Percentiles rank a stretch among this genome's conserved stretches.
Conservation (phyloP, 2,797 vertebrate genomes). For the Philypnodon macrostomus region DNA sequence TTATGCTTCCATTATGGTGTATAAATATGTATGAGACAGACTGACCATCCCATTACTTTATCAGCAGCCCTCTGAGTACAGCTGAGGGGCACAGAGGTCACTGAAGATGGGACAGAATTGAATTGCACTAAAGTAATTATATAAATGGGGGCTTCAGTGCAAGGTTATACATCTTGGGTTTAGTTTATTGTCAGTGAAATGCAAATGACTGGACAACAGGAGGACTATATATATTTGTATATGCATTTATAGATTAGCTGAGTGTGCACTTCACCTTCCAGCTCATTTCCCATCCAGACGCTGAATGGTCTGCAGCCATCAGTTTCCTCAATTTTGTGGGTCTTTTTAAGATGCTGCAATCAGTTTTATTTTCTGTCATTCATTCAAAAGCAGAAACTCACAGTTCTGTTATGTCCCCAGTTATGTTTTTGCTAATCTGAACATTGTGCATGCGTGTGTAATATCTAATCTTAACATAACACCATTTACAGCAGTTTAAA, state of each 20-base stretch:
- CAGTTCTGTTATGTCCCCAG: too few species aligned
- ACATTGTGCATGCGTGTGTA: too few species aligned
- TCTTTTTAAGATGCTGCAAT: conserved; percentile 40
- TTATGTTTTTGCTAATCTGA: too few species aligned
- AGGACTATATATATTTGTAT: not conserved
- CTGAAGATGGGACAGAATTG: not conserved
- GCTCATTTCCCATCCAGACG: conserved; percentile 46
- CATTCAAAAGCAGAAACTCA: too few species aligned
- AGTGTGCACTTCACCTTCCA: conserved; percentile 15
- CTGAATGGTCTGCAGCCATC: conserved; percentile 15
- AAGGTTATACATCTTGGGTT: too few species aligned
- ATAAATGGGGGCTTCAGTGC: conserved; percentile 1
- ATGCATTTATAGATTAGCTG: conserved; percentile 21
- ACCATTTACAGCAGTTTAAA: too few species aligned
- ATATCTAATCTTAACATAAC: too few species aligned
- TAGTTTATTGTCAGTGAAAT: too few species aligned
- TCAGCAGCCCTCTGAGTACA: conserved; percentile 21
- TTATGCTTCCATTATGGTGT: conserved; percentile 42
- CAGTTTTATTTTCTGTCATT: conserved; percentile 28
- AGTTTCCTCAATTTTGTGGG: conserved; percentile 58
- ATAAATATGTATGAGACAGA: conserved; percentile 55
- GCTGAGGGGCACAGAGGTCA: conserved; percentile 30
- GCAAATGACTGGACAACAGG: too few species aligned
- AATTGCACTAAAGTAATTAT: conserved; percentile 6
- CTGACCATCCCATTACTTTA: conserved; percentile 39